Evolutionary conservation across 1,140 invertebrate genomes (phyloP), one percentile per base, ranked within the genome.

Genomic region (Heliconius congener): DNA sequence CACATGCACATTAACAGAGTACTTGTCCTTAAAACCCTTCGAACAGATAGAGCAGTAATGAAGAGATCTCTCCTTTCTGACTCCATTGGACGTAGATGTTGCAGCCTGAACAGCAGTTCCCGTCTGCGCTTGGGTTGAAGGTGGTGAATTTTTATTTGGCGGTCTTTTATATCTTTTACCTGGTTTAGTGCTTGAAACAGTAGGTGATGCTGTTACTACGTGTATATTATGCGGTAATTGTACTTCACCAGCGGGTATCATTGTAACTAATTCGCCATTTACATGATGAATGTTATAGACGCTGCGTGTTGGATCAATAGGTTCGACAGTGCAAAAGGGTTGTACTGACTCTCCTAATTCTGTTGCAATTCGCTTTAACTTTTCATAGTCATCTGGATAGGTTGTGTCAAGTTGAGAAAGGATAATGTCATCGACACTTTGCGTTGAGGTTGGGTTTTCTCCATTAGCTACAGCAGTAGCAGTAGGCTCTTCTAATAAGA

Each of bases 11-110:
- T 98, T 98, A 23, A 99, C 98, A 76, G 97, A 98, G 94, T 99
- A 98, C 89, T 98, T 98, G 88, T 98, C 98, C 93, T 99, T 98
- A 93, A 99, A 99, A 1, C 98, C 98, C 91, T 99, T 99, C 80
- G 97, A 97, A 93, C 98, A 99, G 80, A 99, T 98, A 85, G 96
- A 97, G 91, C 98, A 98, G 87, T 98, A 98, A 90, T 98, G 98
- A 8, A 98, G 93, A 1, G 97, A 98, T 46, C 98, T 95, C 90
- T 98, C 97, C 87, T 98, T 98, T 0, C 97, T 95, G 9, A 96
- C 95, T 13, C 95, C 95, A 85, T 95, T 96, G 30, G 95, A 95
- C 19, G 95, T 95, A 1, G 96, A 95, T 8, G 94, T 95, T 34
- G 95, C 94, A 39, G 94, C 92, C 81, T 95, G 94, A 34, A 89